Base-by-base conservation (phyloP, 2,888 invertebrate genomes). In the Troides helena region DNA sequence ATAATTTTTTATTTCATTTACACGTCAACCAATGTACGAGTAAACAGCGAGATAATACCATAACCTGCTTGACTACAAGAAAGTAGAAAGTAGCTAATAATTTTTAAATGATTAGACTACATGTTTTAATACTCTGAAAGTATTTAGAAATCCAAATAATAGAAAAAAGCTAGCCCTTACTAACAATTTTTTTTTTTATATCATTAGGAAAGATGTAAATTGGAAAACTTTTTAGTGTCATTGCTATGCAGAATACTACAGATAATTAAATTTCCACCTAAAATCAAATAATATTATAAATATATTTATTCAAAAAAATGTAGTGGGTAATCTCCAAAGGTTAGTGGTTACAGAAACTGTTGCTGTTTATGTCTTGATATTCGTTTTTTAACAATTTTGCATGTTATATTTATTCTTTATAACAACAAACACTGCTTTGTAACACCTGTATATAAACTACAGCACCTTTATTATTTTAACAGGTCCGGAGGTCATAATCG, bases 401-500 rank as follows among this genome's bases (percentile, higher is more conserved):
- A 53, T 53, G 53, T n/a, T 53, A 18, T 8, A n/a, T n/a, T 53
- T 53, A 18, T 5, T 53, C 8, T n/a, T 53, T 12, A n/a, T 53
- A 53, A 53, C 53, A n/a, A n/a, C n/a, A 18, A 53, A n/a, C 53
- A 53, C n/a, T n/a, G n/a, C 18, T 53, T 53, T 53, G 3, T 53
- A n/a, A 7, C n/a, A 53, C 18, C 1, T n/a, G 5, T 53, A n/a
- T 12, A 53, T 53, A n/a, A n/a, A n/a, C 18, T 53, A 53, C 18
- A 53, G 18, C 53, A 53, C 18, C 53, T 53, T 53, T n/a, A 50
- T 46, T 43, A 70, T 74, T 76, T 74, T 73, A 74, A 74, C 76
- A 78, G 78, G 73, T 73, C 65, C 72, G 74, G 66, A 70, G 66
- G 67, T 68, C 70, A 43, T 68, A 73, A 66, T 17, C n/a, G 70